Conservation (phyloP, 2,113 vertebrate genomes). For the Tiliqua scincoides region DNA sequence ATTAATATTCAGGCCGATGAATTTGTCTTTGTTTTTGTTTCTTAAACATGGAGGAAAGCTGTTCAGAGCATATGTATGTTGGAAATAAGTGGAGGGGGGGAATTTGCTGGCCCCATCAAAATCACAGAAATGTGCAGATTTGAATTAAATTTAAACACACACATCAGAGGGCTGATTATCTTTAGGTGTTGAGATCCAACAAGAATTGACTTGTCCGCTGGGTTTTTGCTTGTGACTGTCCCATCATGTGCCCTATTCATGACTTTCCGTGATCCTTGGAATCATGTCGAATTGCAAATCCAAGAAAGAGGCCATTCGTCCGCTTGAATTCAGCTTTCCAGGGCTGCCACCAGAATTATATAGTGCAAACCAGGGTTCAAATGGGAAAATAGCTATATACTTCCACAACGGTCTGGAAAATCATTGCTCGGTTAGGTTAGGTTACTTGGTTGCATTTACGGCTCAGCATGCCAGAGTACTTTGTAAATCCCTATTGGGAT, state of each 20-base stretch:
- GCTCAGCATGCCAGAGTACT: neutral
- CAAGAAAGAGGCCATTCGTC: neutral
- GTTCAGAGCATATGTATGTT: neutral
- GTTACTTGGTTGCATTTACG: neutral
- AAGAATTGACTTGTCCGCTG: neutral
- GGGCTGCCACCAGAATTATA: neutral
- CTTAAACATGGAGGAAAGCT: constrained; percentile 34
- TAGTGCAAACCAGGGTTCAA: neutral
- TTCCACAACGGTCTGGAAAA: neutral
- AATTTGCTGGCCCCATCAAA: constrained; percentile 49
- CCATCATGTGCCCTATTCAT: neutral
- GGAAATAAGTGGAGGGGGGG: neutral
- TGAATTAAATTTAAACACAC: neutral
- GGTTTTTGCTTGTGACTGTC: neutral
- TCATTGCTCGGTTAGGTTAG: neutral
- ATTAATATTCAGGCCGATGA: neutral
- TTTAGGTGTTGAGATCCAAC: neutral
- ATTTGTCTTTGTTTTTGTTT: constrained; percentile 16
- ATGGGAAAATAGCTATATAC: neutral
- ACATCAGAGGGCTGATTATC: neutral
- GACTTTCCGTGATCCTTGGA: neutral
- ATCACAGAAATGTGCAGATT: neutral
- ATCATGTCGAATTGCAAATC: neutral
- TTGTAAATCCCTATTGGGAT: neutral
- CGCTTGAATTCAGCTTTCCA: neutral